Conservation (phyloP, 2,113 vertebrate genomes). For the Macrotus californicus region DNA sequence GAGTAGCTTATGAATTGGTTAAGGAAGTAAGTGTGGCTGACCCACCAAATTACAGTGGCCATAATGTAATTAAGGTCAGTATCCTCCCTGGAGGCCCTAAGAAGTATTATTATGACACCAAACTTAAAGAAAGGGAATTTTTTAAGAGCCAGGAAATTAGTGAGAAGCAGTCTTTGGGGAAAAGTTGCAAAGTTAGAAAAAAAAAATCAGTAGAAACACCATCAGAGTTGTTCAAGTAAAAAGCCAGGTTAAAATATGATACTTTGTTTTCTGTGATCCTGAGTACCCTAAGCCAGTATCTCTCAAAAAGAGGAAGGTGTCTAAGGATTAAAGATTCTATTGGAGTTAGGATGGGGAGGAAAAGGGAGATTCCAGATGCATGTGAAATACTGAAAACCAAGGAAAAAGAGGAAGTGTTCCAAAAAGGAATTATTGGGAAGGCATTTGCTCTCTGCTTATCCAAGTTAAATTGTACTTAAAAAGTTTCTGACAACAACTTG, state of each 20-base stretch:
- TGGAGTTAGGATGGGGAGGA: not conserved
- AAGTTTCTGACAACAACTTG: not conserved
- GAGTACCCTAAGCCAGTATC: not conserved
- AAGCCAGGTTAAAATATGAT: not conserved
- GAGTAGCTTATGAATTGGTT: constrained; percentile 66
- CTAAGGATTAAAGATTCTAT: not conserved
- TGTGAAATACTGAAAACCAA: constrained; percentile 16
- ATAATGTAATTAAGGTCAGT: constrained; percentile 80
- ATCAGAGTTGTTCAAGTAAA: constrained; percentile 62
- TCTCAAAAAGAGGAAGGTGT: not conserved
- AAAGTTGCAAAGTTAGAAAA: constrained; percentile 77
- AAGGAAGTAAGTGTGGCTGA: constrained; percentile 77
- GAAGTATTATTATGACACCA: constrained; percentile 79
- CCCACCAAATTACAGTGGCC: constrained; percentile 78
- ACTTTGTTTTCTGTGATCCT: not conserved
- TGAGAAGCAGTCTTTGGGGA: constrained; percentile 75
- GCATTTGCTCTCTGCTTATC: not conserved
- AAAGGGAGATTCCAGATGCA: not conserved
- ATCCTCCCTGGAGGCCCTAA: constrained; percentile 74
- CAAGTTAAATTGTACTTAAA: constrained; percentile 10
- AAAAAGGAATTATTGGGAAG: not conserved
- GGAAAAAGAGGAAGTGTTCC: not conserved
- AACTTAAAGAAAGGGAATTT: constrained; percentile 74
- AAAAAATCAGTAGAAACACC: constrained; percentile 54
- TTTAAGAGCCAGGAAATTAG: constrained; percentile 77